Base-by-base conservation (phyloP, 2,888 invertebrate species). In the Hoplodrina ambigua region DNA sequence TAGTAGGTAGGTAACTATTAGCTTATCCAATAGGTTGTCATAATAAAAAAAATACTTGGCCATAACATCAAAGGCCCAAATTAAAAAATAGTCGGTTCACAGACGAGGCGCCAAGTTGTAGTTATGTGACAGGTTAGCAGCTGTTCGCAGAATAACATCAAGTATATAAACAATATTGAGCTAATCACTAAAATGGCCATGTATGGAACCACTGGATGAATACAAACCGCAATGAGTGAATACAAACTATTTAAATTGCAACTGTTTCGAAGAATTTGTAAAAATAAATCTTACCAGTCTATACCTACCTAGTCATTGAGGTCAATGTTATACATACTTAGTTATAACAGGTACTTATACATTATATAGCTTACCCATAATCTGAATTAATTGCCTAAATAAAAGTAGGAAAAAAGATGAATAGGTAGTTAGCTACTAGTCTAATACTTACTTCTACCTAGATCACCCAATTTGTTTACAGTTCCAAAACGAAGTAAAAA, bases 141-240 rank as follows among this genome's bases (percentile, higher is more conserved):
- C 41, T 69, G 58, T 59, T 76, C 44, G 33, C 11, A 25, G 69
- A 72, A 76, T 50, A 37, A 50, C 70, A 55, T 59, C 54, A 70
- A 55, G 19, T 19, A 69, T 58, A 59, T 75, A 59, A 69, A 76
- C 69, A 72, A 69, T 44, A 25, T 30, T 44, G 41, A 7, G 49
- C 41, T 69, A 52, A 46, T 72, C n/a, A 30, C 69, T 56, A 15
- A 53, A 44, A 69, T 25, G 58, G 13, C 58, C 70, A 44, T 54
- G 77, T 58, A 50, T 19, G 13, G 19, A 55, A 44, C 55, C 46
- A 33, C 49, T 41, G 41, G 41, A 58, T 69, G 76, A 59, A 46
- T 30, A 19, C 57, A 55, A 63, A 77, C 81, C 81, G 52, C 83
- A 83, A 71, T 70, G 67, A 68, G 33, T 61, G 33, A 37, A 60